Conservation (phyloP, 2,113 vertebrate species). For the Zingel zingel region DNA sequence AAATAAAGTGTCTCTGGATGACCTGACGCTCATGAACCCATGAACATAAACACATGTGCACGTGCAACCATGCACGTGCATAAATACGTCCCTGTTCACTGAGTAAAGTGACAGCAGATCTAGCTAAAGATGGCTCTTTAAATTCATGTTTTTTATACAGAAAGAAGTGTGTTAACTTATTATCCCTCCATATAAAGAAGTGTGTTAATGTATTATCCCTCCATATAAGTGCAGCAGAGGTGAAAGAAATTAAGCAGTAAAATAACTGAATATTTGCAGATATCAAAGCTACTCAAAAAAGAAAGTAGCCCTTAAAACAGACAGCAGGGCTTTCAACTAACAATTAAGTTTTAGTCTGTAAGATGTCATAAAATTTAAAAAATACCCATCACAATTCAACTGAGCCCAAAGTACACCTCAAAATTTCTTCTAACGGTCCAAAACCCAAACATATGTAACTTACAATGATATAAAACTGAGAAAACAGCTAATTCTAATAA, state of each 20-base stretch:
- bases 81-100: constrained; percentile 10
- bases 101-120: constrained; percentile 12
- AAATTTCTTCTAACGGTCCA: neutral
- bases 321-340: neutral
- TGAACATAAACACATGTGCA: constrained; percentile 52
- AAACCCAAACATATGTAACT: neutral
- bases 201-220: constrained; percentile 6
- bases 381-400: neutral
- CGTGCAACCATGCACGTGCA: constrained; percentile 27
- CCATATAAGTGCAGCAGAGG: constrained; percentile 3
- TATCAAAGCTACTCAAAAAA: neutral
- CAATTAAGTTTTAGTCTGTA: neutral
- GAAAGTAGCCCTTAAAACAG: neutral
- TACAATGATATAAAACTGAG: neutral
- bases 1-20: constrained; percentile 70
- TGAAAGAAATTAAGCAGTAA: neutral
- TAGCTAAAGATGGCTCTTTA: neutral
- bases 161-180: constrained; percentile 10
- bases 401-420: neutral
- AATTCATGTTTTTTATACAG: neutral
- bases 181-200: neutral
- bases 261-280: neutral
- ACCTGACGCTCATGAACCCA: constrained; percentile 54
- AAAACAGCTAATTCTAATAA: neutral
- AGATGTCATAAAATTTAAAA: neutral